These are phyloP conservation scores for Enteromius radiatus DNA, from an alignment of 2,797 vertebrate species.

Conservation along the genomic window DNA sequence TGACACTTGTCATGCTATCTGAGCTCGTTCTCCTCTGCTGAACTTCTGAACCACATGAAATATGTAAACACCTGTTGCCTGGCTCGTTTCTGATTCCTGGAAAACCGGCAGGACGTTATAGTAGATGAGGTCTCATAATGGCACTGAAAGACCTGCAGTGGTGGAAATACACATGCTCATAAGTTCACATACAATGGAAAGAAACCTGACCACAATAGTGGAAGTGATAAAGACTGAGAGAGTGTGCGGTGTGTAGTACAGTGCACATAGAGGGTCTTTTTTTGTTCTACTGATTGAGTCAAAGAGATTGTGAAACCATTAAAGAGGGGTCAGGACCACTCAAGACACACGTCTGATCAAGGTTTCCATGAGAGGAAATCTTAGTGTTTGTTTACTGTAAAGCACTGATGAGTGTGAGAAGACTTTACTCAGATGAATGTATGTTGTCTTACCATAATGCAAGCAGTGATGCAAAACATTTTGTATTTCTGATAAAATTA, in stretches of 20 bases:
- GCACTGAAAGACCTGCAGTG: not conserved
- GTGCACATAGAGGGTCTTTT: slow-evolving; percentile 32
- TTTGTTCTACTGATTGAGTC: slow-evolving; percentile 34
- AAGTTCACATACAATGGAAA: not conserved
- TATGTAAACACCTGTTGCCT: slow-evolving; percentile 28
- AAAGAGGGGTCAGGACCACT: slow-evolving; percentile 17
- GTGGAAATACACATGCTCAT: not conserved
- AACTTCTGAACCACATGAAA: not conserved
- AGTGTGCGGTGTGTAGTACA: slow-evolving; percentile 23
- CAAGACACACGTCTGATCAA: slow-evolving; percentile 14
- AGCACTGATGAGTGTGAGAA: slow-evolving; percentile 18
- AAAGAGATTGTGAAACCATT: slow-evolving; percentile 29
- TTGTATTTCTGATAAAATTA: not conserved
- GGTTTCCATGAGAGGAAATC: slow-evolving; percentile 36
- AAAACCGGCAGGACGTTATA: slow-evolving; percentile 46
- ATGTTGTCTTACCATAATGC: slow-evolving; percentile 12
- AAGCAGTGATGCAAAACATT: slow-evolving; percentile 13
- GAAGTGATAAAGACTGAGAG: slow-evolving; percentile 19
- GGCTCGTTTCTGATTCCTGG: slow-evolving; percentile 47
- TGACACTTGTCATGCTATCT: not conserved
- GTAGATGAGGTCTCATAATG: slow-evolving; percentile 14
- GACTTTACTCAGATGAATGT: not conserved
- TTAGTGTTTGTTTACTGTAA: slow-evolving; percentile 14
- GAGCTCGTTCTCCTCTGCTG: not conserved
- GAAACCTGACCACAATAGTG: not conserved